Evolutionary conservation across 2,113 vertebrate species (phyloP).

Genomic region (Aspiorhynchus laticeps): DNA sequence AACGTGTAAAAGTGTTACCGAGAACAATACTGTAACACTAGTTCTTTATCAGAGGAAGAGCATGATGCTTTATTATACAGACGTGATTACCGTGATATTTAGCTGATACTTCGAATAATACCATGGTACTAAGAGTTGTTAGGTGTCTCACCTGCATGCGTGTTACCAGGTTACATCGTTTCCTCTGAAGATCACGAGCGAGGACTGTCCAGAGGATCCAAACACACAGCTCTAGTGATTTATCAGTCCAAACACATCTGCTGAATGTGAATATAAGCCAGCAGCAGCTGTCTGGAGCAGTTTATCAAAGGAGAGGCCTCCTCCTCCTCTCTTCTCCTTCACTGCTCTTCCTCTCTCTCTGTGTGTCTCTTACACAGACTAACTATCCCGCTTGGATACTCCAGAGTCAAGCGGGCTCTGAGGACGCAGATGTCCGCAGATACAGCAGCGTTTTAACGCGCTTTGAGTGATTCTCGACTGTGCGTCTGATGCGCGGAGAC

Average conservation of each 20-base stretch:
- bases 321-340: background rate
- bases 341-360: background rate
- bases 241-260: background rate
- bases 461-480: background rate
- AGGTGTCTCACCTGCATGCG: background rate
- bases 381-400: background rate
- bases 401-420: background rate
- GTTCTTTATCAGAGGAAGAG: background rate
- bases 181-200: background rate
- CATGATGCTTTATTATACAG: background rate
- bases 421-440: background rate
- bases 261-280: background rate
- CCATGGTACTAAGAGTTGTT: background rate
- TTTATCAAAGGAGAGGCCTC: constrained; percentile 31
- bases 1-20: background rate
- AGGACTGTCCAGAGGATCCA: background rate
- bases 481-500: background rate
- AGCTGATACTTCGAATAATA: background rate
- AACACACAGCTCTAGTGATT: background rate
- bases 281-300: background rate
- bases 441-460: background rate
- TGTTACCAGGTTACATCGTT: constrained; percentile 33
- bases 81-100: background rate
- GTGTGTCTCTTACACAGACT: background rate
- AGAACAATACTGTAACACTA: background rate